Evolutionary conservation across 2,797 vertebrate genomes (phyloP), one percentile per base, ranked within the genome.

Genomic region (Chrosomus eos): DNA sequence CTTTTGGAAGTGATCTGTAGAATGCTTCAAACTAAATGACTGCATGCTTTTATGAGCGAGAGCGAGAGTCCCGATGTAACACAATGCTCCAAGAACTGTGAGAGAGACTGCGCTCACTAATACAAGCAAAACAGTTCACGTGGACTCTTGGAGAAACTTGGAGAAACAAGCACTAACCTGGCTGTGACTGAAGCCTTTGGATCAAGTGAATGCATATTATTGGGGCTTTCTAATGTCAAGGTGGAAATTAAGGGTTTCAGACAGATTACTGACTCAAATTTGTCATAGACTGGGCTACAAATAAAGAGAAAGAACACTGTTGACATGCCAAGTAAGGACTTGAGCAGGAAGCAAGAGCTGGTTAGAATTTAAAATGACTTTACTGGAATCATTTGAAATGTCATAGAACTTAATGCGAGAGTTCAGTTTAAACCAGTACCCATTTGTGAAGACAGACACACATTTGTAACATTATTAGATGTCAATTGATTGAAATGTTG

Each of bases 41-140:
- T 66, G 38, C 67, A 87, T 86, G 75, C 7, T 51, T 87, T 88
- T 87, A 84, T 86, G 28, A 81, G 48, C 8, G 9, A 87, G 73
- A 66, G 48, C 60, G 43, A 85, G 64, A 1, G 16, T 77, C 28
- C 64, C 66, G 3, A 33, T 80, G 31, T 75, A 85, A 84, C 43
- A 43, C 21, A 58, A 74, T 77, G 28, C 85, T 80, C 36, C 85
- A 89, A 79, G 66, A 82, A 83, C 36, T 55, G 28, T 14, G 64
- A 87, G 71, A 23, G 7, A 73, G 55, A 53, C 33, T 31, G 66
- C 43, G 8, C 62, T 83, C 33, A 72, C 38, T 28, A 66, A 58
- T 76, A 81, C 71, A 33, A 80, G 64, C 51, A 7, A 83, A 86
- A 86, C 19, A 14, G 81, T 60, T 66, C 81, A 86, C 58, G 48